phyloP scores from a whole-genome alignment of 92 coral and sea anemone species.

The Palythoa heliodiscus region DNA sequence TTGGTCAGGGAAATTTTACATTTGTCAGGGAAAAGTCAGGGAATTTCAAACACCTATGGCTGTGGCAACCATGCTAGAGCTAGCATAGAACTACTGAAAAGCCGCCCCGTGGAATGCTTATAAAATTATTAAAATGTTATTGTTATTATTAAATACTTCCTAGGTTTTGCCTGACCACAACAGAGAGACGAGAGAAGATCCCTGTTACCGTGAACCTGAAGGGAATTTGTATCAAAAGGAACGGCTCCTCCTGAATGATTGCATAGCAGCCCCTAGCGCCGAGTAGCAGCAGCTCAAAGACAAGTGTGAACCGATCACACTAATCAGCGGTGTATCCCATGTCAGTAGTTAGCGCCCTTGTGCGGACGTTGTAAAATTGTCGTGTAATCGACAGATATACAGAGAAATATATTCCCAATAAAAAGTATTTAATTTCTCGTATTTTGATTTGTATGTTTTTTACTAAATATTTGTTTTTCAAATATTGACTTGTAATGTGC shows the following conservation, averaged over 20 bases:
- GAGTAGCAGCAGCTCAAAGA: neutral
- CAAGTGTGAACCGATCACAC: constrained; percentile 20
- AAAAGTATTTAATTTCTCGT: constrained; percentile 41
- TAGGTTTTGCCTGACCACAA: constrained; percentile 36
- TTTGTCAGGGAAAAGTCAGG: too few relatives aligned
- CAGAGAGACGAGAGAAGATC: constrained; percentile 44
- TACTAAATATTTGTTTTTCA: too few relatives aligned
- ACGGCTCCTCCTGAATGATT: constrained; percentile 35
- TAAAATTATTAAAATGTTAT: too few relatives aligned
- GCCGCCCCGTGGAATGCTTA: too few relatives aligned
- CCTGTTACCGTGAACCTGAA: constrained; percentile 44
- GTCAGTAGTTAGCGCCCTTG: constrained; percentile 8
- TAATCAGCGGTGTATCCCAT: constrained; percentile 27
- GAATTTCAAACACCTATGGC: too few relatives aligned
- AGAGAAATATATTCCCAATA: constrained; percentile 49
- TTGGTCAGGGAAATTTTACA: too few relatives aligned
- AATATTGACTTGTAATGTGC: too few relatives aligned
- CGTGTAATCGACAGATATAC: constrained; percentile 25
- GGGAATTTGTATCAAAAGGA: constrained; percentile 40
- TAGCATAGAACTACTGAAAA: neutral
- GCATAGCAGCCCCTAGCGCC: neutral
- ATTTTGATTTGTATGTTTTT: neutral
- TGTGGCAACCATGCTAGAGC: too few relatives aligned
- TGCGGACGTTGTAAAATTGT: neutral
- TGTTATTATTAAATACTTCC: neutral